A percentile compares a stretch with the other conserved stretches of the same genome.
These are phyloP conservation scores for Lagocephalus sceleratus DNA, from an alignment of 2,797 vertebrate genomes.

Conservation along the genomic window DNA sequence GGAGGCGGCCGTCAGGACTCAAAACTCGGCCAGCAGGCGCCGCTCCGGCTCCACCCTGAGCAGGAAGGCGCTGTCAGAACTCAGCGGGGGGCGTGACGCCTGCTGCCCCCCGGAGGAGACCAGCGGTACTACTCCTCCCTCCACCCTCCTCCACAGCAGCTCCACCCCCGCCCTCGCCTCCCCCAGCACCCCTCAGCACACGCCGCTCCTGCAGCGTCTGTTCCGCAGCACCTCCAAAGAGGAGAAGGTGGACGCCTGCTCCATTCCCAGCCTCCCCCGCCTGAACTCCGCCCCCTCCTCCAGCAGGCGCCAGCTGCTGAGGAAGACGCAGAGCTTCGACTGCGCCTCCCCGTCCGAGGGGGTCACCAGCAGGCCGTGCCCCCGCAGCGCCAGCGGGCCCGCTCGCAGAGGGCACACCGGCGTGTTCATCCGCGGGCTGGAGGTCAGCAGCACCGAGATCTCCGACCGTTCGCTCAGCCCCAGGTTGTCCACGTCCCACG, in stretches of 20 bases:
- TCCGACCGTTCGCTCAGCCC: constrained; percentile 27
- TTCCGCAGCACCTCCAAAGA: constrained; percentile 64
- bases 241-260: constrained; percentile 36
- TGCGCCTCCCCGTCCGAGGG: constrained; percentile 65
- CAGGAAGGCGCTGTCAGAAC: constrained; percentile 49
- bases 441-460: constrained; percentile 82
- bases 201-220: constrained; percentile 50
- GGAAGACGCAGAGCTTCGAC: constrained; percentile 90
- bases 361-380: constrained; percentile 61
- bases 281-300: constrained; percentile 16
- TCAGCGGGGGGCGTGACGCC: constrained; percentile 59
- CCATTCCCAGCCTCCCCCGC: constrained; percentile 24
- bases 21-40: constrained; percentile 44
- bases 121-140: not conserved
- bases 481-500: constrained; percentile 44
- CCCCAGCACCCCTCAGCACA: constrained; percentile 38
- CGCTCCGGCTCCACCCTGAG: constrained; percentile 62
- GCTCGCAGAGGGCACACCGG: constrained; percentile 77
- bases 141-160: constrained; percentile 16
- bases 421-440: constrained; percentile 83
- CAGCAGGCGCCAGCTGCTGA: constrained; percentile 69
- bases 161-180: constrained; percentile 18
- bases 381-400: constrained; percentile 74
- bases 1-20: constrained; percentile 75
- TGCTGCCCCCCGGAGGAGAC: constrained; percentile 36